A percentile compares a stretch with the other conserved stretches of the same genome.
Evolutionary conservation across 2,888 invertebrate species (phyloP).

Genomic region (Brenthis ino): DNA sequence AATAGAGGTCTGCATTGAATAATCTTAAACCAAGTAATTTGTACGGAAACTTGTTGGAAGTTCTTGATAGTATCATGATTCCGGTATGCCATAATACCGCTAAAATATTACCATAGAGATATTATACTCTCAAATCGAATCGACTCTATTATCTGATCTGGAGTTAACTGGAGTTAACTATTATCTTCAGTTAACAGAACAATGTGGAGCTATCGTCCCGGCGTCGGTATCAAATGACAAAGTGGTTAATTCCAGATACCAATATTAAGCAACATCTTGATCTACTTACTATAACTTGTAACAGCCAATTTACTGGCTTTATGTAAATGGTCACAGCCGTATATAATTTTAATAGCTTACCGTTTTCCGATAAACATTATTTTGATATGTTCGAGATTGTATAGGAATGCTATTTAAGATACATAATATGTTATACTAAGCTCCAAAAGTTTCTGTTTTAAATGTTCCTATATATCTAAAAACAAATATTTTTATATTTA

Average conservation of each 20-base stretch:
- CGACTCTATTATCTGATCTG: constrained; percentile 2
- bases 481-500: too few relatives aligned
- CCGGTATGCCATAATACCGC: constrained; percentile 9
- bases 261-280: background rate
- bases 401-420: too few relatives aligned
- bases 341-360: too few relatives aligned
- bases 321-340: too few relatives aligned
- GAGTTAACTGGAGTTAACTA: background rate
- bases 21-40: constrained; percentile 10
- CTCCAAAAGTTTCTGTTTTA: too few relatives aligned
- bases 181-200: constrained; percentile 14
- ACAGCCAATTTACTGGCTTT: too few relatives aligned
- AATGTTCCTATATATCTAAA: too few relatives aligned
- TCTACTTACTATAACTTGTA: too few relatives aligned
- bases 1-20: constrained; percentile 12
- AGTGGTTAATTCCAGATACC: background rate
- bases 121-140: background rate
- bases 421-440: too few relatives aligned
- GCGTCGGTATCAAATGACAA: constrained; percentile 3
- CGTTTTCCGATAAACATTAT: too few relatives aligned
- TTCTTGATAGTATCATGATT: constrained; percentile 2
- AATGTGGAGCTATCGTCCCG: constrained; percentile 3
- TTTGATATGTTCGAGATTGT: too few relatives aligned
- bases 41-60: constrained; percentile 8
- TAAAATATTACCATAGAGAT: constrained; percentile 8